phyloP scores from a whole-genome alignment of 2,113 vertebrate species.

The Struthio camelus region DNA sequence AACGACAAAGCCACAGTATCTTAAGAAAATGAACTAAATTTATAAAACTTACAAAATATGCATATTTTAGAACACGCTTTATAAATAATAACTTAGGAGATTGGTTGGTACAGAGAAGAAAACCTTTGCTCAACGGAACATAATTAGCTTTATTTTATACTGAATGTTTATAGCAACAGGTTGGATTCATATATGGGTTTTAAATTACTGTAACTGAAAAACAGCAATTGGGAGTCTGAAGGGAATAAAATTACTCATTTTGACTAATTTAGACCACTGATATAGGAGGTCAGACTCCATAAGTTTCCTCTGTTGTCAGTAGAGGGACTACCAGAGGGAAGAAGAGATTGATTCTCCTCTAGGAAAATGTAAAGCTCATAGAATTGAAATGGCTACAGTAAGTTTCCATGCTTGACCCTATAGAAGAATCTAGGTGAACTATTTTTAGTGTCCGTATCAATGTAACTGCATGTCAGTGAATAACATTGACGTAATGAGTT shows the following conservation, averaged over 20 bases:
- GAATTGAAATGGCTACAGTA: neutral
- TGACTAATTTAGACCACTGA: neutral
- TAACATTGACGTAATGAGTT: neutral
- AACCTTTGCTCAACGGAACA: neutral
- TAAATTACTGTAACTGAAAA: neutral
- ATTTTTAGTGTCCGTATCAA: neutral
- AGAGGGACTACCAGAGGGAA: neutral
- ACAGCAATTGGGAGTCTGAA: neutral
- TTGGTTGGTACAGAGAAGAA: neutral
- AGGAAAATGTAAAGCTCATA: neutral
- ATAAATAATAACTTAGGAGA: neutral
- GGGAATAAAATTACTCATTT: neutral
- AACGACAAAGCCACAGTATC: neutral
- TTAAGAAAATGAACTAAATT: neutral
- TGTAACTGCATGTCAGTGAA: neutral
- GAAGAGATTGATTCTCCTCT: neutral
- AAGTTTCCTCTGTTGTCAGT: neutral
- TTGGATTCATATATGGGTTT: neutral
- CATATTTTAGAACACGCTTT: neutral
- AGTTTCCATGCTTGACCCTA: neutral
- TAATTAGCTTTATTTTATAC: neutral
- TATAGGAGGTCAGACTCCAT: neutral
- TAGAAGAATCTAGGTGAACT: constrained; percentile 23
- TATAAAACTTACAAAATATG: neutral
- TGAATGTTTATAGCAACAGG: neutral